These are phyloP conservation scores for Tetrao urogallus DNA, from an alignment of 2,113 vertebrate species.

Conservation along the genomic window DNA sequence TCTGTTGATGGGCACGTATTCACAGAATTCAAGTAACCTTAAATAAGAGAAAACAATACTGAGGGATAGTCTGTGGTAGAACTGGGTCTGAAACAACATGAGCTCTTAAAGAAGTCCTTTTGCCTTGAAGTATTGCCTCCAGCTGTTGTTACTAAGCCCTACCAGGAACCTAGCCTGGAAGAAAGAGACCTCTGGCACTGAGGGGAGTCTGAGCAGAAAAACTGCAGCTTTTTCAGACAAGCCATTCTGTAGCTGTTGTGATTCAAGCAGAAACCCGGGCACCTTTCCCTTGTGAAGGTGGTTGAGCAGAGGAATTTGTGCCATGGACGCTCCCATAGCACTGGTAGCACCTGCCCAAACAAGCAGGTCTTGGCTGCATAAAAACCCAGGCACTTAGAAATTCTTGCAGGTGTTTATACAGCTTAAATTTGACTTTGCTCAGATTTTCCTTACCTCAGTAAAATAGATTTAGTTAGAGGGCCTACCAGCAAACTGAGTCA, in stretches of 20 bases:
- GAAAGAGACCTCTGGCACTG: background rate
- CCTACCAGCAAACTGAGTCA: conserved; percentile 26
- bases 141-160: background rate
- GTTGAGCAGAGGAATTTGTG: background rate
- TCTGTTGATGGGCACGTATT: background rate
- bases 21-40: background rate
- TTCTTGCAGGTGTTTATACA: conserved; percentile 36
- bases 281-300: conserved; percentile 33
- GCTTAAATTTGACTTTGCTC: conserved; percentile 14
- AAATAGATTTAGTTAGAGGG: background rate
- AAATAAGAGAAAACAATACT: background rate
- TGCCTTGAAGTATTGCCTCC: background rate
- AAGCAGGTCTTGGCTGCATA: conserved; percentile 23
- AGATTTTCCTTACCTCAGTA: conserved; percentile 14
- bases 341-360: conserved; percentile 58
- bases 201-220: background rate
- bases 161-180: background rate
- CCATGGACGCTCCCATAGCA: background rate
- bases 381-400: background rate
- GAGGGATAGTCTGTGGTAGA: background rate
- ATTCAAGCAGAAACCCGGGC: conserved; percentile 29
- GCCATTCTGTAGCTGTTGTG: background rate
- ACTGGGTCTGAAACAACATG: background rate
- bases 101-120: background rate
- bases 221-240: background rate